Evolutionary conservation across 2,797 vertebrate species (phyloP).

Genomic region (Peromyscus melanophrys): DNA sequence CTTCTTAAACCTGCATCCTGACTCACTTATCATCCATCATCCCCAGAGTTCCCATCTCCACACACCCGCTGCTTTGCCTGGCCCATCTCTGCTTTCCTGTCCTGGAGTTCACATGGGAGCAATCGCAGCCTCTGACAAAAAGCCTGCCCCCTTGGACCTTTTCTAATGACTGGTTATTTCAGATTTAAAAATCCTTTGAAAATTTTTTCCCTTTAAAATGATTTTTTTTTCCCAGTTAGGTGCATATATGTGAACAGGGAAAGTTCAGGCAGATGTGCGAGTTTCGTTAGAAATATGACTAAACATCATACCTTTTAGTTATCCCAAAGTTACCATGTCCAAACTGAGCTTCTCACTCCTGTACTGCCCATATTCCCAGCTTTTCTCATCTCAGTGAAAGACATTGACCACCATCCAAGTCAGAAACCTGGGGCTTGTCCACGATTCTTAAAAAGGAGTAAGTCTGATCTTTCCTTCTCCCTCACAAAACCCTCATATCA

Average conservation of each 20-base stretch:
- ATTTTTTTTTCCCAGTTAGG: not conserved
- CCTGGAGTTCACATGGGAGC: not conserved
- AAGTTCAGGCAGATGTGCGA: not conserved
- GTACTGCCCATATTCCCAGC: not conserved
- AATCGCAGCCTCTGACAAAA: not conserved
- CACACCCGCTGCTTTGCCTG: rapidly evolving
- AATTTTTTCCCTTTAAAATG: not conserved
- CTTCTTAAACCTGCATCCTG: not conserved
- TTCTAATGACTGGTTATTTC: not conserved
- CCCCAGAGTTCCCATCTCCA: not conserved
- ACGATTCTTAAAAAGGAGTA: not conserved
- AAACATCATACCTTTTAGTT: not conserved
- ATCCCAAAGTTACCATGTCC: not conserved
- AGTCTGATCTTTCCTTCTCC: not conserved
- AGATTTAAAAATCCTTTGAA: not conserved
- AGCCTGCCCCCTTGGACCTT: not conserved
- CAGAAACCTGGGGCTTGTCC: not conserved
- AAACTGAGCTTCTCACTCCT: not conserved
- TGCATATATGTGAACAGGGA: not conserved
- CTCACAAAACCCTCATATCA: not conserved
- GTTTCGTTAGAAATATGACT: not conserved
- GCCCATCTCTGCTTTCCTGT: not conserved
- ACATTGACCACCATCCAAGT: not conserved
- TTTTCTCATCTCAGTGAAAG: not conserved
- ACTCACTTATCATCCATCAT: not conserved